These are phyloP conservation scores for Ispidina picta DNA, from an alignment of 2,797 vertebrate genomes.

Conservation along the genomic window DNA sequence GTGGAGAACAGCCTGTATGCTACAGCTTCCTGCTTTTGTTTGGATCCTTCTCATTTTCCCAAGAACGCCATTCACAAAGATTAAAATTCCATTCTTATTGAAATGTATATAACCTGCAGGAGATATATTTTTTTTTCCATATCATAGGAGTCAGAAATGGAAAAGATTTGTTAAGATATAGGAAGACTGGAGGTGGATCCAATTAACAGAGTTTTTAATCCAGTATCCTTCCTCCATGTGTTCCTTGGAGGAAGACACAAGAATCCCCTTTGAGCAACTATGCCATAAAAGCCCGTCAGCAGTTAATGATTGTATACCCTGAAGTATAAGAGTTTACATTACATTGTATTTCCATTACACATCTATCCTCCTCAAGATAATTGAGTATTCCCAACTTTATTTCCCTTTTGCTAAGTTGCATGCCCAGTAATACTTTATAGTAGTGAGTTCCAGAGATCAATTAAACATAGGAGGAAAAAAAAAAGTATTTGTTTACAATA, in stretches of 20 bases:
- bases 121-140: background rate
- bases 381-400: background rate
- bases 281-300: constrained; percentile 1
- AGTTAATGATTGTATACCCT: background rate
- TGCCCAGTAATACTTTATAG: background rate
- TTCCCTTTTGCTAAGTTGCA: background rate
- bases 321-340: background rate
- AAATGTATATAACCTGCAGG: background rate
- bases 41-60: background rate
- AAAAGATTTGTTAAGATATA: background rate
- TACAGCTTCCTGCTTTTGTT: background rate
- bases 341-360: background rate
- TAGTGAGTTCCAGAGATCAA: background rate
- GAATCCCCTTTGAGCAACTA: background rate
- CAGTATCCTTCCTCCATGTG: background rate
- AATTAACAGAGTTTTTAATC: background rate
- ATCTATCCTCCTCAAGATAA: background rate
- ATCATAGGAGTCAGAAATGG: background rate
- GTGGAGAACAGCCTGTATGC: background rate
- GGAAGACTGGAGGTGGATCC: background rate
- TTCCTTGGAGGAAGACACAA: constrained; percentile 1
- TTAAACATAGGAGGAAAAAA: background rate
- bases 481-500: background rate
- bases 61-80: background rate
- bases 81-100: background rate